phyloP scores from a whole-genome alignment of 1,140 invertebrate species.

The Brachionus paranguensis region DNA sequence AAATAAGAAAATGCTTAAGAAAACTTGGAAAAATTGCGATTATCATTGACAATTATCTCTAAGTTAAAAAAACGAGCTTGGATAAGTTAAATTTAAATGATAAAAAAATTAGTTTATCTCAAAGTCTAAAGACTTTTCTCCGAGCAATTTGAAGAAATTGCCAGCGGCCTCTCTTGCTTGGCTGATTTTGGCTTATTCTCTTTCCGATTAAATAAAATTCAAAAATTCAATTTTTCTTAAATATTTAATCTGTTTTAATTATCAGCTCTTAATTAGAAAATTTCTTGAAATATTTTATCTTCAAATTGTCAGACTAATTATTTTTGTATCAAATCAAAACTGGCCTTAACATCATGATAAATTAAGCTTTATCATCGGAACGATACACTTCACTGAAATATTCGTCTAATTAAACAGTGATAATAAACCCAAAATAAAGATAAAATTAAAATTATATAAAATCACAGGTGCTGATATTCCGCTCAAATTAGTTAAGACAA shows the following conservation, averaged over 20 bases:
- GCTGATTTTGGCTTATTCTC: neutral
- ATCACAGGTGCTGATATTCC: neutral
- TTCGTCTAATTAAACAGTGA: neutral
- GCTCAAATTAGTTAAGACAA: neutral
- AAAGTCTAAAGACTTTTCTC: neutral
- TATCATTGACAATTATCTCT: neutral
- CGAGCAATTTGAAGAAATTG: neutral
- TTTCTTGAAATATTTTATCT: conserved; percentile 2
- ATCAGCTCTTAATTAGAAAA: neutral
- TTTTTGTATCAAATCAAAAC: neutral
- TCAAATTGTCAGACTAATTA: neutral
- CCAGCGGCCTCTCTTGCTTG: neutral
- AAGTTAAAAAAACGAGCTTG: neutral
- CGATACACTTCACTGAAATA: neutral
- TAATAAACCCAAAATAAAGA: neutral
- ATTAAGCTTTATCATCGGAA: neutral
- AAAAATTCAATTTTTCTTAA: neutral
- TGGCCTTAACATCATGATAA: neutral
- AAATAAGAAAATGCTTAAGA: neutral
- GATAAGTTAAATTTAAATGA: neutral
- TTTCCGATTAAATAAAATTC: neutral
- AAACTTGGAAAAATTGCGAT: neutral
- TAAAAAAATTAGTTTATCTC: neutral
- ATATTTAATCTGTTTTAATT: neutral
- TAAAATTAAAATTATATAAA: neutral